Base-by-base conservation (phyloP, 2,888 invertebrate species). In the Nasonovia ribisnigri region DNA sequence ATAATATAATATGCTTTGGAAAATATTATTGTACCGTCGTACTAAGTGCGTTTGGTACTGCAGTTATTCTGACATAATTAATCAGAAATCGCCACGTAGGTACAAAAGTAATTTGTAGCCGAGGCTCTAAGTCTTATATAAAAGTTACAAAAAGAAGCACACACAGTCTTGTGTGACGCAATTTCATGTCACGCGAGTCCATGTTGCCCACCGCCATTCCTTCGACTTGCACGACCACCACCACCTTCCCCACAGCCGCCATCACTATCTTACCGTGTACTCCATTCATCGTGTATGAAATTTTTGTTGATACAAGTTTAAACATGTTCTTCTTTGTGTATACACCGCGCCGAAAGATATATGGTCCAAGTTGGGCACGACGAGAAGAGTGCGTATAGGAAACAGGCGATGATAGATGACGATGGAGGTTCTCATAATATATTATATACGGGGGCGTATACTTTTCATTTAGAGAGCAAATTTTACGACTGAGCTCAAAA, bases 401-500 rank as follows among this genome's bases (percentile, higher is more conserved):
- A 90, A 90, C 24, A 6, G 11, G 48, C 77, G 77, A 77, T 90
- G 90, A 90, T 67, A 77, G 90, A 90, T 90, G 90, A 90, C 60
- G 60, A 86, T 46, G 86, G 46, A 8, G 20, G 48, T 51, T n/a
- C n/a, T 51, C 8, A n/a, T n/a, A 16, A 87, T 43, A 48, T n/a
- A 88, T 36, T n/a, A 88, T 51, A 51, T n/a, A 77, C 16, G n/a
- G 2, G 8, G 10, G 48, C 16, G n/a, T 84, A 24, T n/a, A 51
- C 20, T 24, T n/a, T 48, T 13, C 86, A 29, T 29, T 86, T 86
- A n/a, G 48, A 29, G 48, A 86, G 13, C 86, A 46, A 48, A 86
- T 86, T 86, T 48, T 1, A 86, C 29, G 46, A 48, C n/a, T n/a
- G 29, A 46, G 16, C 6, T 48, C 5, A 29, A 20, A 48, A 86